Conservation (phyloP, 92 coral and sea anemone species). For the Actinostola sp. region DNA sequence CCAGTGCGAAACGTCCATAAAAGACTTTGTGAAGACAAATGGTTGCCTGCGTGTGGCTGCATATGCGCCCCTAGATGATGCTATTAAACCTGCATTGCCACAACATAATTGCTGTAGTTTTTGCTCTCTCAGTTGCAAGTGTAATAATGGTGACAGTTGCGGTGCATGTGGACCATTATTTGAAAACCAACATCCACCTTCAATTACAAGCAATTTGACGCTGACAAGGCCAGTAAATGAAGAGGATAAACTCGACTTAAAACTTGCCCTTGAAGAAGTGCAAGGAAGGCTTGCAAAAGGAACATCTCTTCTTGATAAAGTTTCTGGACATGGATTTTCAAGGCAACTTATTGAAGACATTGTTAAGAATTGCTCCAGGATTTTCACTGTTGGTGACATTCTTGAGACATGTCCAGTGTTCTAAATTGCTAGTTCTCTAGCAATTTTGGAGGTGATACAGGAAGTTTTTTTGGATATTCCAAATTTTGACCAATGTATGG, state of each 20-base stretch:
- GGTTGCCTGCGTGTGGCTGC: conserved; percentile 65
- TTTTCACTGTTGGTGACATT: too few relatives aligned
- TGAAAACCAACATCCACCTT: background rate
- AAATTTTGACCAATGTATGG: too few relatives aligned
- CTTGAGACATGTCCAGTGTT: too few relatives aligned
- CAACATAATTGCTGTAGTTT: conserved; percentile 56
- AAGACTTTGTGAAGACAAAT: conserved; percentile 61
- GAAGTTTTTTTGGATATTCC: background rate
- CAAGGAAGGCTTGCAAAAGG: too few relatives aligned
- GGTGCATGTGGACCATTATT: background rate
- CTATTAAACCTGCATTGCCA: conserved; percentile 46
- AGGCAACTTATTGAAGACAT: conserved; percentile 44
- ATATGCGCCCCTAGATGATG: conserved; percentile 41
- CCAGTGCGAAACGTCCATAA: conserved; percentile 54
- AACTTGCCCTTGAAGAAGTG: conserved; percentile 35
- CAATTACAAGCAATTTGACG: background rate
- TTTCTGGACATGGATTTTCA: conserved; percentile 56
- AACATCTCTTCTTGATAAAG: too few relatives aligned
- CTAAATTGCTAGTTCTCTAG: too few relatives aligned
- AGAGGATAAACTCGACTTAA: conserved; percentile 35
- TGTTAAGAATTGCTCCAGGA: conserved; percentile 15
- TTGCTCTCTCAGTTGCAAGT: conserved; percentile 49
- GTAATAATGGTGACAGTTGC: conserved; percentile 38
- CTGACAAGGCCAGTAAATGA: conserved; percentile 28
- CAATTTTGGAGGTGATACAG: background rate